Conservation (phyloP, 1,140 invertebrate species). For the Sitobion miscanthi region DNA sequence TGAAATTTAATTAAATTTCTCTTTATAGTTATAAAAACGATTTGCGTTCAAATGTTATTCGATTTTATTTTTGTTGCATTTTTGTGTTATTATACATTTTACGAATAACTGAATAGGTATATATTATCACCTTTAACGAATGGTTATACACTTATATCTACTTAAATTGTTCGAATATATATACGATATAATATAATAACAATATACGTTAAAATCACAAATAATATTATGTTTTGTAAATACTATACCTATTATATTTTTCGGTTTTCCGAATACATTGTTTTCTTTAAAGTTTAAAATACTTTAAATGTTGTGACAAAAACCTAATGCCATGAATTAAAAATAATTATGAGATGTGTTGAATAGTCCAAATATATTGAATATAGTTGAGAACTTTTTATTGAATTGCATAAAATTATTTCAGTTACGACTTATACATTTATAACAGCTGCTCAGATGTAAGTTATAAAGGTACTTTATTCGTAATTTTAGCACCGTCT, state of each 20-base stretch:
- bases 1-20: background rate
- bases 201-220: background rate
- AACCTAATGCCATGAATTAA: background rate
- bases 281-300: background rate
- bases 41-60: background rate
- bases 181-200: background rate
- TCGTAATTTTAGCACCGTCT: background rate
- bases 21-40: background rate
- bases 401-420: background rate
- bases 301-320: background rate
- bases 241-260: background rate
- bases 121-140: background rate
- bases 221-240: background rate
- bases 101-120: background rate
- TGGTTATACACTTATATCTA: background rate
- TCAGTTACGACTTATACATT: background rate
- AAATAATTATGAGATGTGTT: background rate
- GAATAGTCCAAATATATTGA: slow-evolving; percentile 44
- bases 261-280: background rate
- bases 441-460: background rate
- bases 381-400: slow-evolving; percentile 28
- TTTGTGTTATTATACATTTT: background rate
- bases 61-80: slow-evolving; percentile 5
- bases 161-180: background rate
- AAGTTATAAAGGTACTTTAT: background rate